Conservation (phyloP, 2,888 invertebrate genomes). For the Temnothorax unifasciatus region DNA sequence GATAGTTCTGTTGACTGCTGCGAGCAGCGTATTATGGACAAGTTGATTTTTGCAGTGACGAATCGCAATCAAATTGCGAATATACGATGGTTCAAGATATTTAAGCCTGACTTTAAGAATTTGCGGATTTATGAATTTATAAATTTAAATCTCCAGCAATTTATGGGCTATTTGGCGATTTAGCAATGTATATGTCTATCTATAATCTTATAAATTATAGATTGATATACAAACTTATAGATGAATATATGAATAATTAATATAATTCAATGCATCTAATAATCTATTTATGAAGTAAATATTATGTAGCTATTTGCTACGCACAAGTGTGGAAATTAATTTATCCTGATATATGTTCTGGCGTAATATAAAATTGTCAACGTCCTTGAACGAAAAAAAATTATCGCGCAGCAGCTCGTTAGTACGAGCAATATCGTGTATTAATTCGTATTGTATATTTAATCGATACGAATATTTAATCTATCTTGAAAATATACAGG, state of each 20-base stretch:
- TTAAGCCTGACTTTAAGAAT: neutral
- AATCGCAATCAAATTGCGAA: neutral
- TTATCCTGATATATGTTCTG: neutral
- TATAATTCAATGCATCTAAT: neutral
- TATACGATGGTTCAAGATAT: neutral
- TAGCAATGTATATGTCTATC: neutral
- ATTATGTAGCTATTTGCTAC: neutral
- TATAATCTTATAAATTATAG: too few relatives aligned
- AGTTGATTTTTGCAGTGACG: conserved; percentile 27
- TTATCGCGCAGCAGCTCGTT: neutral
- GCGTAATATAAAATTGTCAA: conserved; percentile 4
- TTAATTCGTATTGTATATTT: neutral
- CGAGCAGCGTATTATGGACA: neutral
- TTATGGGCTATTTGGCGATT: neutral
- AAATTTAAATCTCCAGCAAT: neutral
- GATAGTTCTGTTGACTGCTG: neutral
- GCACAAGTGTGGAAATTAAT: neutral
- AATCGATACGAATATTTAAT: neutral
- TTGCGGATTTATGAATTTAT: conserved; percentile 2
- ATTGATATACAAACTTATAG: neutral
- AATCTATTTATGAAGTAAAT: neutral
- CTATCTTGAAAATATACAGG: neutral
- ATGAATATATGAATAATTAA: conserved; percentile 7
- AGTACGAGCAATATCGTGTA: too few relatives aligned
- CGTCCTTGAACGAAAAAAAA: neutral